Evolutionary conservation across 2,113 vertebrate genomes (phyloP).

Genomic region (Ginglymostoma cirratum): DNA sequence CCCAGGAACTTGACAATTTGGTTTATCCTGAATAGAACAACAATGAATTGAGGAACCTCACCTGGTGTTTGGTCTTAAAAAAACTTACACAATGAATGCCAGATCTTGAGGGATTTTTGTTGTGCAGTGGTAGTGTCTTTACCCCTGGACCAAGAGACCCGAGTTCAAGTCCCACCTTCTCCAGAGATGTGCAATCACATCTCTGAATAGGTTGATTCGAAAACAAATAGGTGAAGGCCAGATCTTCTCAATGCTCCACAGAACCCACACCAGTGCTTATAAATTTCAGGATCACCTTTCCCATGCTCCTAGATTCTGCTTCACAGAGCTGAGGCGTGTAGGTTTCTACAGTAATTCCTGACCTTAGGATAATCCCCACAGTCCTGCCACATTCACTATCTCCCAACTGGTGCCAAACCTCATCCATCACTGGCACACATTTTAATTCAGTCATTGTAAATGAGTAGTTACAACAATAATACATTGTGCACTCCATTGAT

Average conservation of each 20-base stretch:
- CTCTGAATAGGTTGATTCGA: too few species aligned
- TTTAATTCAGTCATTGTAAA: not conserved
- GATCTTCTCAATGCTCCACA: not conserved
- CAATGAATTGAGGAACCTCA: too few species aligned
- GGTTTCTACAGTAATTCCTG: not conserved
- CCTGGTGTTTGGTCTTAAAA: too few species aligned
- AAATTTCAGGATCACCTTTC: not conserved
- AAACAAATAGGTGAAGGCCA: too few species aligned
- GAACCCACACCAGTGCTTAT: not conserved
- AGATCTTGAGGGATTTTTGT: too few species aligned
- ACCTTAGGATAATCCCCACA: not conserved
- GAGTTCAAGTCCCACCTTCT: too few species aligned
- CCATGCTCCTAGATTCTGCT: not conserved
- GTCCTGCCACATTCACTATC: not conserved
- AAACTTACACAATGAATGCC: too few species aligned
- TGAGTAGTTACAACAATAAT: not conserved
- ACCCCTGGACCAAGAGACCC: too few species aligned
- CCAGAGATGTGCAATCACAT: too few species aligned
- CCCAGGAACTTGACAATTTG: too few species aligned
- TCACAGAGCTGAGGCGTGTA: not conserved
- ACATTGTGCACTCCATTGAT: not conserved
- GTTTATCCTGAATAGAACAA: too few species aligned
- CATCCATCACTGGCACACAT: not conserved
- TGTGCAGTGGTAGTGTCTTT: too few species aligned
- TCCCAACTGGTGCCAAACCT: not conserved